Conservation (phyloP, 2,888 invertebrate species). For the Yponomeuta plumbellus region DNA sequence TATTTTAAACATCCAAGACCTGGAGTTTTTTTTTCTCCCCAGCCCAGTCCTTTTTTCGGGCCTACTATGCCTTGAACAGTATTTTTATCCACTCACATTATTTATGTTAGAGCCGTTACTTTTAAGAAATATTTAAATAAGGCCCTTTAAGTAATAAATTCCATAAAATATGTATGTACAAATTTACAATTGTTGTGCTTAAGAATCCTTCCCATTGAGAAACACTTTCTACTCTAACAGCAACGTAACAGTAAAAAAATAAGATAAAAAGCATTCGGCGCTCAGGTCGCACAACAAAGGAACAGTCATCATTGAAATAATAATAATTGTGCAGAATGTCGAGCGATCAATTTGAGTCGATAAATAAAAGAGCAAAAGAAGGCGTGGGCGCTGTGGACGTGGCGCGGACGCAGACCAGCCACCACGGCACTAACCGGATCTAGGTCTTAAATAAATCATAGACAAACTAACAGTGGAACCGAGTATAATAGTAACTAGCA, state of each 20-base stretch:
- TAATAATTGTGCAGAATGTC: slow-evolving; percentile 34
- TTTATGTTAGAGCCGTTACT: no score
- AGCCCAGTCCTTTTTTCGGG: no score
- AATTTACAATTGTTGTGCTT: neutral
- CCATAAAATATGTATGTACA: no score
- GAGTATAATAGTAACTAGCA: neutral
- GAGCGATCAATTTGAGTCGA: slow-evolving; percentile 57
- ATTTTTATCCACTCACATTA: no score
- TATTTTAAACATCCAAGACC: no score
- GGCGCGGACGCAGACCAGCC: slow-evolving; percentile 26
- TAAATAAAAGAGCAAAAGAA: slow-evolving; percentile 58
- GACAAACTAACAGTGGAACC: slow-evolving; percentile 31
- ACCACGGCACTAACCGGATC: slow-evolving; percentile 58
- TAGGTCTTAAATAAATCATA: slow-evolving; percentile 63
- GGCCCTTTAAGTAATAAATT: no score
- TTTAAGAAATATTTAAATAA: no score
- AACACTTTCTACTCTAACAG: neutral
- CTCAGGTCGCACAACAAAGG: slow-evolving; percentile 18
- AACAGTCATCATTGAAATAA: slow-evolving; percentile 12
- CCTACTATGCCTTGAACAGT: no score
- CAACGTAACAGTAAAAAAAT: neutral
- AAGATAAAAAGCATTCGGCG: slow-evolving; percentile 11
- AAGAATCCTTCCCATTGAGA: neutral
- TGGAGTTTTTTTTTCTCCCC: no score
- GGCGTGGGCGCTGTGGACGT: slow-evolving; percentile 54